Evolutionary conservation across 2,797 vertebrate species (phyloP).

Genomic region (Semotilus atromaculatus): DNA sequence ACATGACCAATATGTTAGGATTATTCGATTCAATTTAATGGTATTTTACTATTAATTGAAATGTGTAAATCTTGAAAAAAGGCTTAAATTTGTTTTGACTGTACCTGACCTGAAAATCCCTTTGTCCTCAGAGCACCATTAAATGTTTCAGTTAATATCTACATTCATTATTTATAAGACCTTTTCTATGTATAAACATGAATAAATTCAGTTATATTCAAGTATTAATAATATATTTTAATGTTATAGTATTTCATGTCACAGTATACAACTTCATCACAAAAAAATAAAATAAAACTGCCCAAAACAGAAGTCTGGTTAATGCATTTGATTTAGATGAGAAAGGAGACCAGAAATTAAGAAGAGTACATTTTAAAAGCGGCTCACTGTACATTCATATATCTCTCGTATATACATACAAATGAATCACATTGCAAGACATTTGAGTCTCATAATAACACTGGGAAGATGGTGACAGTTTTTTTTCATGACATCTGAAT

Average conservation of each 20-base stretch:
- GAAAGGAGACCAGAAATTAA: constrained; percentile 14
- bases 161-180: not conserved
- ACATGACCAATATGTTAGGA: too few relatives aligned
- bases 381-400: constrained; percentile 22
- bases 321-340: constrained; percentile 19
- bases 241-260: constrained; percentile 44
- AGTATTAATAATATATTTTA: constrained; percentile 48
- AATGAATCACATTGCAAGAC: constrained; percentile 16
- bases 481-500: not conserved
- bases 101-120: not conserved
- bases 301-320: constrained; percentile 36
- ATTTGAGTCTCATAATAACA: constrained; percentile 13
- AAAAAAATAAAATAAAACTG: constrained; percentile 22
- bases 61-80: too few relatives aligned
- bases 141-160: not conserved
- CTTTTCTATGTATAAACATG: not conserved
- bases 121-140: not conserved
- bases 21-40: too few relatives aligned
- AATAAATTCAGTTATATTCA: not conserved
- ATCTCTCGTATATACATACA: constrained; percentile 19
- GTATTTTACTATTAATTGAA: too few relatives aligned
- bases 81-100: too few relatives aligned
- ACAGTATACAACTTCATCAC: constrained; percentile 49
- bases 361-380: constrained; percentile 17
- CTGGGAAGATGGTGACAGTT: not conserved